phyloP scores from a whole-genome alignment of 1,140 invertebrate species.

The Orius laevigatus region DNA sequence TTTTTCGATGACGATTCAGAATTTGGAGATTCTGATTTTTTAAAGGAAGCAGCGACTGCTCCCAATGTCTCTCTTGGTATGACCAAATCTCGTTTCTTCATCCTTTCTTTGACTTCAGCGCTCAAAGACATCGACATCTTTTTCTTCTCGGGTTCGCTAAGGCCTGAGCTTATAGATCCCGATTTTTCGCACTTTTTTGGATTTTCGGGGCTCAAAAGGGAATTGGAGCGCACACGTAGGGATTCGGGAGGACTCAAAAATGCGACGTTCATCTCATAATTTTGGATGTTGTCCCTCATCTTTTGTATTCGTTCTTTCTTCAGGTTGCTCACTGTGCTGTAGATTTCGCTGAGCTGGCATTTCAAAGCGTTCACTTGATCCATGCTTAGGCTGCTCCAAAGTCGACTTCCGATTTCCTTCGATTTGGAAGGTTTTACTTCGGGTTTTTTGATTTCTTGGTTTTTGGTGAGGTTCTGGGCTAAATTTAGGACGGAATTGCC shows the following conservation, averaged over 20 bases:
- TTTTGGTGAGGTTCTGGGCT: constrained; percentile 38
- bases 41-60: constrained; percentile 39
- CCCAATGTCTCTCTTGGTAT: constrained; percentile 44
- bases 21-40: constrained; percentile 20
- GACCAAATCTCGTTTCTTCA: constrained; percentile 28
- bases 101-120: constrained; percentile 49
- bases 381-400: constrained; percentile 69
- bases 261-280: constrained; percentile 36
- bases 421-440: constrained; percentile 18
- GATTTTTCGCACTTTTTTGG: constrained; percentile 30
- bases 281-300: constrained; percentile 22
- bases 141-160: constrained; percentile 53
- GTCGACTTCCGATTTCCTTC: constrained; percentile 41
- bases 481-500: constrained; percentile 63
- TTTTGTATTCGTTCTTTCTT: constrained; percentile 28
- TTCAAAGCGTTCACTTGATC: constrained; percentile 70
- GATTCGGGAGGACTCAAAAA: constrained; percentile 7
- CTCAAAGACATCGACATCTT: constrained; percentile 50
- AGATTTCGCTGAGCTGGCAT: constrained; percentile 66
- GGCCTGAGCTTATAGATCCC: constrained; percentile 34
- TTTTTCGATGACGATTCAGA: constrained; percentile 23
- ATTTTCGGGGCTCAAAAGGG: constrained; percentile 32
- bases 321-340: constrained; percentile 33
- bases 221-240: constrained; percentile 50
- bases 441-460: constrained; percentile 17